These are phyloP conservation scores for Clamator glandarius DNA, from an alignment of 2,797 vertebrate genomes.

Conservation along the genomic window DNA sequence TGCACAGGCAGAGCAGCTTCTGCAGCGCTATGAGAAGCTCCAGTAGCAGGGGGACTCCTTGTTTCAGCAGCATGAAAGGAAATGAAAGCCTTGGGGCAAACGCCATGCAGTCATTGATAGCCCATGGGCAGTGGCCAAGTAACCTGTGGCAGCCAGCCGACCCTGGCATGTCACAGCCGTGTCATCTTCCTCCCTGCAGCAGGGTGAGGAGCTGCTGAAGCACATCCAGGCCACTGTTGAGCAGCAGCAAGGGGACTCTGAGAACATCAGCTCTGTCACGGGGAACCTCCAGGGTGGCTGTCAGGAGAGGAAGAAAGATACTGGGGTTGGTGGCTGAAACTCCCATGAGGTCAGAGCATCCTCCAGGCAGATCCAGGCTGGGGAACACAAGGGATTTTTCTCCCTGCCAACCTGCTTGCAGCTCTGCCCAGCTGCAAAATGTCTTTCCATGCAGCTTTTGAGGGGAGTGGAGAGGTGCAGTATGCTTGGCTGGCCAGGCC, in stretches of 20 bases:
- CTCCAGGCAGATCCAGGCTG: neutral
- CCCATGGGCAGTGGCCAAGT: no score
- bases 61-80: neutral
- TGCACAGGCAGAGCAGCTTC: no score
- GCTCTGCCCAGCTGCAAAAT: neutral
- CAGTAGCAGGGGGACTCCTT: no score
- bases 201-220: slow-evolving; percentile 73
- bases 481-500: neutral
- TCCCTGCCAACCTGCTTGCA: fast-evolving
- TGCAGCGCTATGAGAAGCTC: no score
- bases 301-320: slow-evolving; percentile 78
- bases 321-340: slow-evolving; percentile 72
- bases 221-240: slow-evolving; percentile 72
- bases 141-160: neutral
- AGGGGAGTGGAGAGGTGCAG: no score
- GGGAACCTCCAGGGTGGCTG: slow-evolving; percentile 77
- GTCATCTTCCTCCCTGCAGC: neutral
- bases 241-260: slow-evolving; percentile 83
- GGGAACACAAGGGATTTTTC: neutral
- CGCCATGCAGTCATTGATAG: neutral
- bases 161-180: neutral
- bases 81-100: neutral
- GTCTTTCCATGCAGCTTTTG: neutral
- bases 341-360: neutral
- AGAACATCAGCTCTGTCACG: slow-evolving; percentile 73